phyloP scores from a whole-genome alignment of 2,888 invertebrate genomes.

The Pycnomerus fuliginosus region DNA sequence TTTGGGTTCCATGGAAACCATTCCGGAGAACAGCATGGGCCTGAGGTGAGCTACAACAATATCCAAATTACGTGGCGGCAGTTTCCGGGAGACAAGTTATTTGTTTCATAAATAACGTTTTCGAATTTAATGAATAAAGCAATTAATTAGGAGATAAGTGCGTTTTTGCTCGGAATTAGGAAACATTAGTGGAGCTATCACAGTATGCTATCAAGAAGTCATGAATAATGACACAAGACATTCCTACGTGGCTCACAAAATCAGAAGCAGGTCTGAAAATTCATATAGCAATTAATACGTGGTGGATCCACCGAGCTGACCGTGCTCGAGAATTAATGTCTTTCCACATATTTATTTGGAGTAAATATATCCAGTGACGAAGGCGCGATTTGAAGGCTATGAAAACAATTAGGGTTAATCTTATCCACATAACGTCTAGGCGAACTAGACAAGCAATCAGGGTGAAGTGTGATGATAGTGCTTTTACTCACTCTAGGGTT shows the following conservation, averaged over 20 bases:
- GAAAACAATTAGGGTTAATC: slow-evolving; percentile 37
- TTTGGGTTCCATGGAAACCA: slow-evolving; percentile 15
- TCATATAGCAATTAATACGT: too few species aligned
- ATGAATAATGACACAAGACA: too few species aligned
- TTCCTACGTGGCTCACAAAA: slow-evolving; percentile 6
- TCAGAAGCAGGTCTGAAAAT: slow-evolving; percentile 5
- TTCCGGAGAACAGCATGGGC: slow-evolving; percentile 17
- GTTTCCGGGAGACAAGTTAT: too few species aligned
- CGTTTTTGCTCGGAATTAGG: not conserved
- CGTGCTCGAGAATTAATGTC: slow-evolving; percentile 15
- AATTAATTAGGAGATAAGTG: not conserved
- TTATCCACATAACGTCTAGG: slow-evolving; percentile 26
- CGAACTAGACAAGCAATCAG: slow-evolving; percentile 34
- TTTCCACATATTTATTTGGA: slow-evolving; percentile 18
- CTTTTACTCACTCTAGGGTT: slow-evolving; percentile 34
- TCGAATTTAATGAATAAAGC: too few species aligned
- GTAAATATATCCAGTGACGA: slow-evolving; percentile 21
- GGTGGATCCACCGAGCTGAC: too few species aligned
- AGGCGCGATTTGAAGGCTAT: slow-evolving; percentile 25
- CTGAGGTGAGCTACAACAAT: slow-evolving; percentile 11
- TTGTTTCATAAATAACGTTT: too few species aligned
- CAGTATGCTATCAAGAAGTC: too few species aligned
- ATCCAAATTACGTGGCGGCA: slow-evolving; percentile 9
- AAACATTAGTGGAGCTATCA: not conserved
- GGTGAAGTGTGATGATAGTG: slow-evolving; percentile 36